Evolutionary conservation across 2,888 invertebrate genomes (phyloP), one percentile per base, ranked within the genome.

Genomic region (Drosophila mimica): DNA sequence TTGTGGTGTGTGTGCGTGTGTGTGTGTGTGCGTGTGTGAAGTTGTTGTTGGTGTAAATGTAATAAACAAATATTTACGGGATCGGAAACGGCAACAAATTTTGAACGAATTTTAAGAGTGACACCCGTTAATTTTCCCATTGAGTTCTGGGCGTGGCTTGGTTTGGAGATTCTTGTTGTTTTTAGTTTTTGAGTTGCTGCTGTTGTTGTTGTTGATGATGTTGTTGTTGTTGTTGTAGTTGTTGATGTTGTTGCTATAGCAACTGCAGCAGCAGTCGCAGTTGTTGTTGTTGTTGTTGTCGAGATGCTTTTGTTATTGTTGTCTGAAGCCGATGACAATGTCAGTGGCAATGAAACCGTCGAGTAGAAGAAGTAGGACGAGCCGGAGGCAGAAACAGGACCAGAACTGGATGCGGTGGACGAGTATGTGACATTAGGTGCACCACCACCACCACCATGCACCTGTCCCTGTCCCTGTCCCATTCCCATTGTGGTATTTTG

Each of bases 61-160:
- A n/a, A 20, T 43, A 40, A 36, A 48, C 46, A 38, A 25, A 40
- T 89, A 90, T 90, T 90, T 90, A 90, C 90, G 79, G 90, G 91
- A 52, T 75, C 73, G 70, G 79, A 79, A 61, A 72, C 78, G 61
- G 87, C 83, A 70, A 77, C 70, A 73, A 89, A 87, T 78, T 68
- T 67, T 73, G 84, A 48, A 58, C 71, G 82, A 66, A 58, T 71
- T 63, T 76, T 71, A 69, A 76, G 78, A 75, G 48, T 69, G 62
- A 58, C 51, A 52, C 70, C 61, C 54, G 31, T 31, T 34, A 30
- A 49, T 36, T 52, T 49, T 46, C 69, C 69, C 34, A 49, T 48
- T 69, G 74, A 40, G 48, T 54, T 67, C 57, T 71, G 67, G 66
- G 52, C 70, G 79, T 79, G 76, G 73, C 59, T 70, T 70, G 67